Percentiles rank a stretch among this genome's conserved stretches.
These are phyloP conservation scores for Augochlorella aurata DNA, from an alignment of 2,888 invertebrate genomes.

Conservation along the genomic window DNA sequence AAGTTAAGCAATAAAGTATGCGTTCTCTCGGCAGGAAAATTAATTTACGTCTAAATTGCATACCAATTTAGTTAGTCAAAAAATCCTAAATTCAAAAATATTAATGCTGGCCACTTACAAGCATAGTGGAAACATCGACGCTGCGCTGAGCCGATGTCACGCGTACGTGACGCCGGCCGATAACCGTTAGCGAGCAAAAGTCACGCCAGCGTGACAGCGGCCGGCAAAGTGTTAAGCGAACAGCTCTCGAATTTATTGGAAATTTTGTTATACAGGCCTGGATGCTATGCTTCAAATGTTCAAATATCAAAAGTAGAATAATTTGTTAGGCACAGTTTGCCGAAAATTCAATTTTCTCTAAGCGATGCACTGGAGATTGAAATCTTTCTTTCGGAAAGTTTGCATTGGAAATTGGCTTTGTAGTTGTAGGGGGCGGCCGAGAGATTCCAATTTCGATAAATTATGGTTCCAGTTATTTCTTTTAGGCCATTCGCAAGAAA, in stretches of 20 bases:
- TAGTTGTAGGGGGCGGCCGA: conserved; percentile 43
- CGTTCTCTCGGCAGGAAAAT: no score
- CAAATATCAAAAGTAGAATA: not conserved
- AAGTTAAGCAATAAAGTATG: no score
- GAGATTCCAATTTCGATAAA: conserved; percentile 64
- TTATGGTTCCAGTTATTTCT: conserved; percentile 61
- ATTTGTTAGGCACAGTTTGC: not conserved
- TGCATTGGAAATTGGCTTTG: conserved; percentile 12
- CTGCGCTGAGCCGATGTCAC: no score
- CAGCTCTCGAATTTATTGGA: not conserved
- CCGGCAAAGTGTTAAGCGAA: no score
- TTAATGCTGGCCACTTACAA: no score
- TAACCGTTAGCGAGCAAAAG: no score
- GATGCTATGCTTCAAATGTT: not conserved
- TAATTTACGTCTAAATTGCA: no score
- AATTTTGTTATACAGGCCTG: not conserved
- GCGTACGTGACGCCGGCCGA: no score
- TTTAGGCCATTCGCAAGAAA: conserved; percentile 40
- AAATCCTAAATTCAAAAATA: no score
- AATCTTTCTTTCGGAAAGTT: not conserved
- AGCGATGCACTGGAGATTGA: not conserved
- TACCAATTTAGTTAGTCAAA: no score
- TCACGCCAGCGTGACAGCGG: no score
- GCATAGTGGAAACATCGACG: no score
- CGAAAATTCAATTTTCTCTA: not conserved